Evolutionary conservation across 2,797 vertebrate species (phyloP).

Genomic region (Carapus acus): DNA sequence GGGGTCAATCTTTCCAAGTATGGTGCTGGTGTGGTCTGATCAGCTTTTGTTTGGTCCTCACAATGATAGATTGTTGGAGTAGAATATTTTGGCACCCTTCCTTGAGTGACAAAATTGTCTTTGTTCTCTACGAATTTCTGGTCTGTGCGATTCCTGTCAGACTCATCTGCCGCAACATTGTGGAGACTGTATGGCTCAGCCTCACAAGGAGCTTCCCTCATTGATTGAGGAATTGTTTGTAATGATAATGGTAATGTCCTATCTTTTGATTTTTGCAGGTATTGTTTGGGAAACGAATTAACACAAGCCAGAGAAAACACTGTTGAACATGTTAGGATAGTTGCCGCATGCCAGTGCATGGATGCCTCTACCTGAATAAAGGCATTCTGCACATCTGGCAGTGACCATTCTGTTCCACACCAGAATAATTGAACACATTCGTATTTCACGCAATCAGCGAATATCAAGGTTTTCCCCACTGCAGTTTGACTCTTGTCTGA

Average conservation of each 20-base stretch:
- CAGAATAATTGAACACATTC: slow-evolving; percentile 46
- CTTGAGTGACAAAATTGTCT: too few relatives aligned
- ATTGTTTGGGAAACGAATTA: slow-evolving; percentile 26
- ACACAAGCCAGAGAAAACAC: slow-evolving; percentile 54
- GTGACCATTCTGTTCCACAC: slow-evolving; percentile 53
- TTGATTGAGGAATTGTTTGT: not conserved
- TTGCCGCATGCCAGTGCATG: slow-evolving; percentile 56
- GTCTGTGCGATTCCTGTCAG: not conserved
- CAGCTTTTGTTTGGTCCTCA: too few relatives aligned
- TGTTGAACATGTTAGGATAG: slow-evolving; percentile 54
- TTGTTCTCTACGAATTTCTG: not conserved
- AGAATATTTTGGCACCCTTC: too few relatives aligned
- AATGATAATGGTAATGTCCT: slow-evolving; percentile 8
- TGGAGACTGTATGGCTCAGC: not conserved
- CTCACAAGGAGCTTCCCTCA: not conserved
- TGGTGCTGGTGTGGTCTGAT: too few relatives aligned
- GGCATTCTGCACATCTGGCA: slow-evolving; percentile 53
- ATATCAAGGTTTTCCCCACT: slow-evolving; percentile 19
- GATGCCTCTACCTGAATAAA: slow-evolving; percentile 54
- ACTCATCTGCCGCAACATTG: slow-evolving; percentile 20
- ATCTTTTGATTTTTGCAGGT: slow-evolving; percentile 5
- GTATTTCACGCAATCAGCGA: slow-evolving; percentile 51
- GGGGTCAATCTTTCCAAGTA: too few relatives aligned
- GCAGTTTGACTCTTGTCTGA: slow-evolving; percentile 24
- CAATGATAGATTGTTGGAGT: too few relatives aligned